phyloP scores from a whole-genome alignment of 1,140 invertebrate genomes.

The Radopholus similis region DNA sequence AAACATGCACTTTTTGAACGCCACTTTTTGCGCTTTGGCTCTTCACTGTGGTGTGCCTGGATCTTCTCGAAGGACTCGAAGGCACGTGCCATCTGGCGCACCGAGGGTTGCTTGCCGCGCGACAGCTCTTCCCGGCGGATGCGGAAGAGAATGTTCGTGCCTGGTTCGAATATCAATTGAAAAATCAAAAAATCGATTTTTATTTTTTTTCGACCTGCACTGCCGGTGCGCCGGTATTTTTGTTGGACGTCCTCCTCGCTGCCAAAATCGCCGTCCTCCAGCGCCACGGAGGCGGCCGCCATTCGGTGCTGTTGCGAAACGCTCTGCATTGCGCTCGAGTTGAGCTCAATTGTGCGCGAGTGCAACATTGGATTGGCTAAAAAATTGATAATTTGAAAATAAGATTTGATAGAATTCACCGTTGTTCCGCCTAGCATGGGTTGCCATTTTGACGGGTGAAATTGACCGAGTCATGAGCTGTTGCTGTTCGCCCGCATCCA shows the following conservation, averaged over 20 bases:
- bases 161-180: background rate
- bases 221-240: constrained; percentile 20
- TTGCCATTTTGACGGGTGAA: constrained; percentile 40
- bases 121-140: constrained; percentile 56
- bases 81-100: constrained; percentile 49
- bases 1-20: background rate
- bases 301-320: background rate
- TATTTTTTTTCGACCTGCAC: constrained; percentile 13
- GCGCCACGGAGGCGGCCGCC: too few relatives aligned
- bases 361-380: background rate
- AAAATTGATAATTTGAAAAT: background rate
- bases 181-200: background rate
- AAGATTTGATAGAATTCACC: background rate
- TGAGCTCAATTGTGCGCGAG: background rate
- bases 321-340: background rate
- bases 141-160: constrained; percentile 58
- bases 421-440: too few relatives aligned
- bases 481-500: constrained; percentile 29
- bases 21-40: constrained; percentile 35
- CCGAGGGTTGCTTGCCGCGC: constrained; percentile 49
- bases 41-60: background rate
- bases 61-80: constrained; percentile 49
- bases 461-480: constrained; percentile 37
- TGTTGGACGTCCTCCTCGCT: constrained; percentile 14
- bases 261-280: constrained; percentile 26